phyloP scores from a whole-genome alignment of 2,888 invertebrate genomes.

The Melinaea marsaeus region DNA sequence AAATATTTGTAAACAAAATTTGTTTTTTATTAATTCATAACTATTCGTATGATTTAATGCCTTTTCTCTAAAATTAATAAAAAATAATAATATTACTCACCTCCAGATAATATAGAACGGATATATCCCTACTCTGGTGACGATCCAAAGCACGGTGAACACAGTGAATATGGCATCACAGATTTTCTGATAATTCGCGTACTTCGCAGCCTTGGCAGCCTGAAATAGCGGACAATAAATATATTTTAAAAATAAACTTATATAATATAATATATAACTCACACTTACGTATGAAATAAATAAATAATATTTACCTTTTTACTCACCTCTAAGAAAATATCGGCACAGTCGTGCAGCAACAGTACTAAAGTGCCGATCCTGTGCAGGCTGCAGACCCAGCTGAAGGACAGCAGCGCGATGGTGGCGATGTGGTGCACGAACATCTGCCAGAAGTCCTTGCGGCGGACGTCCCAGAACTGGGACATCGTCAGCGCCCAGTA shows the following conservation, averaged over 20 bases:
- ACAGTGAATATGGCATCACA: constrained; percentile 93
- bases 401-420: constrained; percentile 91
- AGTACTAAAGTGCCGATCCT: constrained; percentile 94
- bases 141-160: constrained; percentile 94
- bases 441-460: constrained; percentile 99
- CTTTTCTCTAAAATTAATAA: not conserved
- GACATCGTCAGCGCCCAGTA: constrained; percentile 96
- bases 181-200: constrained; percentile 90
- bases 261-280: not conserved
- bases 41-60: no score
- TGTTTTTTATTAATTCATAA: no score
- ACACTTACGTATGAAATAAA: not conserved
- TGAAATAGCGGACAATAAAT: constrained; percentile 57
- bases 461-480: constrained; percentile 94
- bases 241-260: constrained; percentile 80
- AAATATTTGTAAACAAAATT: no score
- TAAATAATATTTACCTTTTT: constrained; percentile 1
- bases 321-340: constrained; percentile 90
- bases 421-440: constrained; percentile 98
- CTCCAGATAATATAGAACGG: constrained; percentile 93
- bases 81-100: constrained; percentile 56
- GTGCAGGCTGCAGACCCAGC: constrained; percentile 96
- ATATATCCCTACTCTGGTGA: constrained; percentile 91
- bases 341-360: constrained; percentile 91
- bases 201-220: constrained; percentile 96